Evolutionary conservation across 1,140 invertebrate species (phyloP), one percentile per base, ranked within the genome.

Genomic region (Bilobella aurantiaca): DNA sequence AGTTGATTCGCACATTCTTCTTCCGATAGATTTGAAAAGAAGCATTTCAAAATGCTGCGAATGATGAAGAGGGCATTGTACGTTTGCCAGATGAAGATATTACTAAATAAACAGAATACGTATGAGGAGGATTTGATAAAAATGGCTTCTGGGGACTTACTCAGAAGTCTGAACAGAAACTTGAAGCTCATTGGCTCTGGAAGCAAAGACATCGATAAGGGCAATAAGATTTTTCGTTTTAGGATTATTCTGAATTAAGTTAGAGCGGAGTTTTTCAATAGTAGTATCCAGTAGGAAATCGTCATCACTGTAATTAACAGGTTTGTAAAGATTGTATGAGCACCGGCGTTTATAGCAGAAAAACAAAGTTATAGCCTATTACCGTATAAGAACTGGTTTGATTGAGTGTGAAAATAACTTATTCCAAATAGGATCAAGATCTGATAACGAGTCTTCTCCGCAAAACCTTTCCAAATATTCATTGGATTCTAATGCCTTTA

Each of bases 351-450:
- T 23, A 66, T 42, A 31, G 32, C 2, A n/a, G 46, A 46, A 29
- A 37, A 25, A 72, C 71, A 65, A 30, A 49, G 29, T 25, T 61
- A 37, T 56, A 47, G 34, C 47, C 21, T 66, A 81, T 83, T 82
- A 91, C 83, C 84, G 84, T 64, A 84, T 86, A 42, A 81, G 80
- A 2, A 89, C 88, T 64, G 89, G 82, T 53, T 84, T 83, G 69
- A 96, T 88, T 73, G 93, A 91, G 72, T 94, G 98, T 0, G 93
- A 90, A 16, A 98, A 79, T 61, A 98, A 82, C 69, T 87, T 85
- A 76, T 92, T 92, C 95, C 95, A 98, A 77, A 93, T 96, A 14
- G 87, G 86, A 80, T 96, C 90, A 79, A 93, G 92, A 27, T 84
- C 81, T n/a, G 85, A 82, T 73, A 98, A 89, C 16, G 85, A 75